These are phyloP conservation scores for Eutolmus rufibarbis DNA, from an alignment of 2,888 invertebrate genomes.

Conservation along the genomic window DNA sequence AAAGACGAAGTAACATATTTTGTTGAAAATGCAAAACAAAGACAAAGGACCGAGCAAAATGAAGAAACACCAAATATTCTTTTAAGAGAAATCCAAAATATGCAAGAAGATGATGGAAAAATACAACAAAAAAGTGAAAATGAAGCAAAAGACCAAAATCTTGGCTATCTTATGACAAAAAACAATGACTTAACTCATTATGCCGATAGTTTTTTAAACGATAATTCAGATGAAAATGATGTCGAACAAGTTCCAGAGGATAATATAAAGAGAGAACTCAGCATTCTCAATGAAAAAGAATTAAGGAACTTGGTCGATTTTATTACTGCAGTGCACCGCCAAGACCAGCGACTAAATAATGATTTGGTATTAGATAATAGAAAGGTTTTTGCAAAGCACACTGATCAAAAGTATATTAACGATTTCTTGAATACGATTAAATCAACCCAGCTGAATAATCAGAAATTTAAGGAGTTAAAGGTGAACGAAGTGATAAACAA, in stretches of 20 bases:
- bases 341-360: neutral
- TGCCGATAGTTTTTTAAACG: neutral
- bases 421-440: slow-evolving; percentile 42
- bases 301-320: slow-evolving; percentile 27
- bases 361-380: neutral
- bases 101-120: neutral
- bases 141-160: neutral
- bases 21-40: neutral
- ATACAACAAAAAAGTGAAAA: neutral
- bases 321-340: neutral
- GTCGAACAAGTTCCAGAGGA: neutral
- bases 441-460: neutral
- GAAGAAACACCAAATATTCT: neutral
- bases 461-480: neutral
- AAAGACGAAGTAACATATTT: neutral
- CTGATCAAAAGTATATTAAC: slow-evolving; percentile 41
- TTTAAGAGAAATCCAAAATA: neutral
- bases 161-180: neutral
- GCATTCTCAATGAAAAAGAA: slow-evolving; percentile 17
- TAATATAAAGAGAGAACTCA: neutral
- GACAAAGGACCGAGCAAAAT: neutral
- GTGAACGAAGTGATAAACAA: neutral
- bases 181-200: slow-evolving; percentile 11
- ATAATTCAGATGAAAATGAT: neutral
- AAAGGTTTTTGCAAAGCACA: neutral